Evolutionary conservation across 2,797 vertebrate species (phyloP).

Genomic region (Xenentodon cancila): DNA sequence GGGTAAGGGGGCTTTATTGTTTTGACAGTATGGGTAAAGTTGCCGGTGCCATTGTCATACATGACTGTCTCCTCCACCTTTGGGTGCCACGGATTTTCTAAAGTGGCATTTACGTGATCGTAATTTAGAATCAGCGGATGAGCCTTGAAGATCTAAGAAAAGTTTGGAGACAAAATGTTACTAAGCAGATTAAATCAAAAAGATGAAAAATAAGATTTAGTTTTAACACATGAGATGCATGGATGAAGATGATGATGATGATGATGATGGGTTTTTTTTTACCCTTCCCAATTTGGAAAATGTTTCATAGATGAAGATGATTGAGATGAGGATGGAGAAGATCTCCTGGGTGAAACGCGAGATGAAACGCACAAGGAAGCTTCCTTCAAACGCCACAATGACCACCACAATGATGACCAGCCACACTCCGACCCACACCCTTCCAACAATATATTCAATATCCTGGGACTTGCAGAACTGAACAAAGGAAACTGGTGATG

Average conservation of each 20-base stretch:
- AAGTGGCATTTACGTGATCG: constrained; percentile 23
- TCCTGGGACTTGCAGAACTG: constrained; percentile 87
- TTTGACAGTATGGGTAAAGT: constrained; percentile 54
- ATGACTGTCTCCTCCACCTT: constrained; percentile 46
- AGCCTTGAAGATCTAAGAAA: constrained; percentile 84
- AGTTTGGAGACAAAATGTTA: constrained; percentile 5
- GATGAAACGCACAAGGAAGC: constrained; percentile 95
- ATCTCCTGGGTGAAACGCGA: constrained; percentile 98
- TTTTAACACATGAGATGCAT: neutral
- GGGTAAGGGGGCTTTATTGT: constrained; percentile 72
- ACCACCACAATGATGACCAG: constrained; percentile 90
- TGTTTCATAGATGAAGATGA: constrained; percentile 99
- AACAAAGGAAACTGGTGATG: constrained; percentile 13
- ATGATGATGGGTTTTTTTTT: constrained; percentile 45
- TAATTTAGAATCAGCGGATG: constrained; percentile 84
- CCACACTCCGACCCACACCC: constrained; percentile 97
- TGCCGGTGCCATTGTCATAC: constrained; percentile 73
- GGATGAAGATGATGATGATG: neutral
- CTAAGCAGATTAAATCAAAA: neutral
- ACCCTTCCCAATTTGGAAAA: constrained; percentile 92
- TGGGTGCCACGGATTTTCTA: constrained; percentile 74
- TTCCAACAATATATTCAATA: constrained; percentile 92
- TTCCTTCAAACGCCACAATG: constrained; percentile 93
- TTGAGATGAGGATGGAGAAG: constrained; percentile 98
- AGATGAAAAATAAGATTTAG: no score